phyloP scores from a whole-genome alignment of 1,140 invertebrate species.

The Chrysoperla carnea region DNA sequence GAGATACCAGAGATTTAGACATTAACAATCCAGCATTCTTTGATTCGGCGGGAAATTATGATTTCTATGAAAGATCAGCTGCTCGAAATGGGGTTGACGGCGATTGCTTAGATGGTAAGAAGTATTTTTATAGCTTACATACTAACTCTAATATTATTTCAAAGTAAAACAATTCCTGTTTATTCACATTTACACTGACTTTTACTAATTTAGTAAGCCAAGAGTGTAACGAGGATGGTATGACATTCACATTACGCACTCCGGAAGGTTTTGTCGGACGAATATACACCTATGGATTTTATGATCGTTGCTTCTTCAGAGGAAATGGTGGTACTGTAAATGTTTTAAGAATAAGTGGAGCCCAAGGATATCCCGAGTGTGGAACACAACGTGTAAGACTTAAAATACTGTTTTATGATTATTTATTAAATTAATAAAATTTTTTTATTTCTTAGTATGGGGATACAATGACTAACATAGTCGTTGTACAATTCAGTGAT shows the following conservation, averaged over 20 bases:
- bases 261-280: conserved; percentile 75
- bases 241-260: conserved; percentile 79
- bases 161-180: neutral
- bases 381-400: conserved; percentile 58
- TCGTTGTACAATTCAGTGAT: conserved; percentile 86
- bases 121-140: neutral
- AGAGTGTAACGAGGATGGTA: conserved; percentile 81
- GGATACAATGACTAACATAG: conserved; percentile 85
- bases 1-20: conserved; percentile 67
- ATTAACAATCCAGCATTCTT: conserved; percentile 70
- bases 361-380: conserved; percentile 80
- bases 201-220: conserved; percentile 53
- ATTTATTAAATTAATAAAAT: neutral
- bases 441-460: conserved; percentile 44
- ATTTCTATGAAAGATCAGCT: conserved; percentile 69
- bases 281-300: conserved; percentile 84
- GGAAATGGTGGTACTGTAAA: conserved; percentile 73
- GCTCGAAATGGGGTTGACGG: conserved; percentile 43
- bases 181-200: neutral
- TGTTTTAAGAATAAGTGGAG: conserved; percentile 66
- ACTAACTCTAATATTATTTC: neutral
- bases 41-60: conserved; percentile 64
- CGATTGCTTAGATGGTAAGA: conserved; percentile 67
- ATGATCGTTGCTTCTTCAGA: conserved; percentile 78
- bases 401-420: conserved; percentile 2